These are phyloP conservation scores for Rhagonycha fulva DNA, from an alignment of 2,888 invertebrate genomes.

Conservation along the genomic window DNA sequence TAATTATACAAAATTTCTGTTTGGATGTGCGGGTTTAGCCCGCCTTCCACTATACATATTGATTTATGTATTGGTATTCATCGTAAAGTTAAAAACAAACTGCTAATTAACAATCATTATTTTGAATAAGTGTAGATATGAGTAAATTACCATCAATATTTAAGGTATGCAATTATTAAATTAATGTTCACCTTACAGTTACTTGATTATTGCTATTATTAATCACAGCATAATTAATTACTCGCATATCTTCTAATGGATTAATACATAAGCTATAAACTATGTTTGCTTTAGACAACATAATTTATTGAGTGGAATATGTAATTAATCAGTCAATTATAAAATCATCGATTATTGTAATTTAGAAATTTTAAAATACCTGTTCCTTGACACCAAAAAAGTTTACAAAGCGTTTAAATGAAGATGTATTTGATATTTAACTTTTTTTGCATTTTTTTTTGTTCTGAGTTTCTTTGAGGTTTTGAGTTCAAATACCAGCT, in stretches of 20 bases:
- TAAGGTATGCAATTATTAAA: neutral
- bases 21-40: neutral
- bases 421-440: neutral
- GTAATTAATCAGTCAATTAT: neutral
- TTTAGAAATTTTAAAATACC: neutral
- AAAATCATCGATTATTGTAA: neutral
- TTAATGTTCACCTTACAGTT: neutral
- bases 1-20: too few species aligned
- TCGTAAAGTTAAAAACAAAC: neutral
- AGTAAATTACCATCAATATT: neutral
- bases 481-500: too few species aligned
- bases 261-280: slow-evolving; percentile 9
- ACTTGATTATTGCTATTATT: slow-evolving; percentile 10
- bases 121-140: neutral
- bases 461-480: too few species aligned
- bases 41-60: neutral
- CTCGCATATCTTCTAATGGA: slow-evolving; percentile 3
- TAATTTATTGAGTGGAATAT: slow-evolving; percentile 6
- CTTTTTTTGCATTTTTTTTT: too few species aligned
- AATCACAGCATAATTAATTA: slow-evolving; percentile 9
- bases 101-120: neutral
- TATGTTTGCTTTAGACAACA: neutral
- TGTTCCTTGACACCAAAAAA: neutral
- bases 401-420: neutral
- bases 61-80: neutral